Conservation (phyloP, 1,140 invertebrate genomes). For the Aphidius gifuensis region DNA sequence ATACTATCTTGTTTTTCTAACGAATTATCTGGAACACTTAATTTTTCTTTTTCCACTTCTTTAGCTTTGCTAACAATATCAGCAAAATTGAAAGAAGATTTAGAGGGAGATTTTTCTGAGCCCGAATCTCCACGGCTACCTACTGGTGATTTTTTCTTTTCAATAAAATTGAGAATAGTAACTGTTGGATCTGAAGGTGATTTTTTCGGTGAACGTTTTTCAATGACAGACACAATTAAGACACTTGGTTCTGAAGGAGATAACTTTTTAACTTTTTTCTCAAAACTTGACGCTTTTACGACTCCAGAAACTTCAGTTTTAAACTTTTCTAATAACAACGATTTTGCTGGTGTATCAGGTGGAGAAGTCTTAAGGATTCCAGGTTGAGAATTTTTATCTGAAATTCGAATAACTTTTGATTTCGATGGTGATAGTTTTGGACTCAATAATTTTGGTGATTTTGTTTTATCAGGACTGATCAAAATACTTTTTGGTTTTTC, state of each 20-base stretch:
- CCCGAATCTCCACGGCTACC: conserved; percentile 30
- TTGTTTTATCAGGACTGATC: conserved; percentile 43
- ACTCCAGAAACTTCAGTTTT: conserved; percentile 32
- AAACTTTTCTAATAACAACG: conserved; percentile 41
- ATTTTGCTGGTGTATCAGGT: conserved; percentile 34
- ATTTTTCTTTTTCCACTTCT: conserved; percentile 33
- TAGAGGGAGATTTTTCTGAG: conserved; percentile 31
- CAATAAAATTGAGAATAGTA: conserved; percentile 26
- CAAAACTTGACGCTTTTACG: conserved; percentile 40
- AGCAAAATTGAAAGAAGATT: conserved; percentile 39
- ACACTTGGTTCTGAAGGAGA: conserved; percentile 43
- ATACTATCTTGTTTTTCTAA: conserved; percentile 50
- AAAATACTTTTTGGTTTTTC: conserved; percentile 44
- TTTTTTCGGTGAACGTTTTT: conserved; percentile 20
- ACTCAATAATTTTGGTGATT: conserved; percentile 39
- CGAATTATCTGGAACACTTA: conserved; percentile 43
- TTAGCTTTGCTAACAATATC: conserved; percentile 40
- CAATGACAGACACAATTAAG: conserved; percentile 41
- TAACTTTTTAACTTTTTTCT: conserved; percentile 45
- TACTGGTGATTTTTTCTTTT: conserved; percentile 43
- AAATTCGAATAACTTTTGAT: conserved; percentile 35
- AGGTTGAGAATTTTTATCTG: conserved; percentile 39
- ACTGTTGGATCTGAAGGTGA: conserved; percentile 5
- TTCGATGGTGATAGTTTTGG: conserved; percentile 48
- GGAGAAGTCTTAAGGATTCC: conserved; percentile 30